These are phyloP conservation scores for Atethmia centrago DNA, from an alignment of 2,888 invertebrate species.

Conservation along the genomic window DNA sequence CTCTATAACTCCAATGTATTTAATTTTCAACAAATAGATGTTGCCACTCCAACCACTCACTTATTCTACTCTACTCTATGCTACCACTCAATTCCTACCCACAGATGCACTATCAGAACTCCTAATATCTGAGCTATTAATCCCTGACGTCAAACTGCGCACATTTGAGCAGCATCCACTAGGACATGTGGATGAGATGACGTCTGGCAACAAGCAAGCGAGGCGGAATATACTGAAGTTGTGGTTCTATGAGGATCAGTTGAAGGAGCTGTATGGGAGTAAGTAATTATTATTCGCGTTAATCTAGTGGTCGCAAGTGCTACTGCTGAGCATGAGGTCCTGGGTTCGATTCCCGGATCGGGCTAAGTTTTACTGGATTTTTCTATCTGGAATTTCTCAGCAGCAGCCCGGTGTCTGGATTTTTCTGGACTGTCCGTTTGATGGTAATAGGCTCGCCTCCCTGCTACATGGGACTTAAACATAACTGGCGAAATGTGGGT, in stretches of 20 bases:
- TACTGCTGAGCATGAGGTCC: too few species aligned
- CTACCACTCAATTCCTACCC: slow-evolving; percentile 62
- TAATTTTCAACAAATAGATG: neutral
- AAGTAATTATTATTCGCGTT: slow-evolving; percentile 63
- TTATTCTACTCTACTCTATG: too few species aligned
- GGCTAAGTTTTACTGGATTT: too few species aligned
- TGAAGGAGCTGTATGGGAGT: slow-evolving; percentile 94
- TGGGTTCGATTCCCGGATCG: too few species aligned
- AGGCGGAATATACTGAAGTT: slow-evolving; percentile 92
- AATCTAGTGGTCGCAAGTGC: neutral
- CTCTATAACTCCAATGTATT: neutral
- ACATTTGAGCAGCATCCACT: slow-evolving; percentile 92
- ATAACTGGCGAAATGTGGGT: too few species aligned
- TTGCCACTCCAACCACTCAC: neutral
- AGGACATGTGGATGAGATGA: slow-evolving; percentile 89
- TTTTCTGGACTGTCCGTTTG: too few species aligned
- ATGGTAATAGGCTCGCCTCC: too few species aligned
- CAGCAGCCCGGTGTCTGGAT: too few species aligned
- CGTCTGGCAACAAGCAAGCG: slow-evolving; percentile 92
- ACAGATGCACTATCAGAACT: slow-evolving; percentile 95
- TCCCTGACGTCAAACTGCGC: slow-evolving; percentile 92
- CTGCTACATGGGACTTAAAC: too few species aligned
- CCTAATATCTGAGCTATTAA: slow-evolving; percentile 93
- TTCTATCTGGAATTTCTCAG: too few species aligned
- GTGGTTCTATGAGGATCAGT: slow-evolving; percentile 97